These are phyloP conservation scores for Rhizomys pruinosus DNA, from an alignment of 2,113 vertebrate species.

Conservation along the genomic window DNA sequence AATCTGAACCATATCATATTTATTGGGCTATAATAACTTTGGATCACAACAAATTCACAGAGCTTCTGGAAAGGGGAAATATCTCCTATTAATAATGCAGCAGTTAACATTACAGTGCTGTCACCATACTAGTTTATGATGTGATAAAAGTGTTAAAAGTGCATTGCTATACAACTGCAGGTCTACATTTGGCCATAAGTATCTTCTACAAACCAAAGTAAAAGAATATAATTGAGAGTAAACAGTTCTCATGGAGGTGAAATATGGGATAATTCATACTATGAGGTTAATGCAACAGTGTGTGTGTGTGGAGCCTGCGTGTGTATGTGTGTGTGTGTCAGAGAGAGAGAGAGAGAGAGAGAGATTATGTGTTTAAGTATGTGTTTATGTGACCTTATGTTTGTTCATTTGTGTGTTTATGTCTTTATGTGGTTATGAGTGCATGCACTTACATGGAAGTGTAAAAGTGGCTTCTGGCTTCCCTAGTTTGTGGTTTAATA, in stretches of 20 bases:
- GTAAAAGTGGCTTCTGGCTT: background rate
- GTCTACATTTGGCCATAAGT: conserved; percentile 6
- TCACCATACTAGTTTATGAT: conserved; percentile 57
- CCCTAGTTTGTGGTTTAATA: background rate
- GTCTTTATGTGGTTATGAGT: background rate
- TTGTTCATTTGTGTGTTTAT: background rate
- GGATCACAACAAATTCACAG: conserved; percentile 66
- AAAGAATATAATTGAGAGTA: background rate
- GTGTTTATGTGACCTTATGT: background rate
- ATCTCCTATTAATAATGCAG: conserved; percentile 70
- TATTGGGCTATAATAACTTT: conserved; percentile 58
- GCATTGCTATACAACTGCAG: conserved; percentile 22
- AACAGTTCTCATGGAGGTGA: background rate
- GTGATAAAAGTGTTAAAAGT: conserved; percentile 68
- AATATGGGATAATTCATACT: background rate
- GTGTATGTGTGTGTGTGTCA: background rate
- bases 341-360: too few species aligned
- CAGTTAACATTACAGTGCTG: conserved; percentile 37
- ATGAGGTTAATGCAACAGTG: background rate
- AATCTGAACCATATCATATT: conserved; percentile 54
- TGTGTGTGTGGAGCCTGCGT: background rate
- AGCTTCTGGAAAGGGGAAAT: conserved; percentile 61
- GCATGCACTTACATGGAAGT: accelerated
- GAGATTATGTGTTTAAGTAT: background rate
- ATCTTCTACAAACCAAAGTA: conserved; percentile 49